Percentiles rank a stretch among this genome's conserved stretches.
Evolutionary conservation across 2,113 vertebrate species (phyloP).

Genomic region (Prolemur simus): DNA sequence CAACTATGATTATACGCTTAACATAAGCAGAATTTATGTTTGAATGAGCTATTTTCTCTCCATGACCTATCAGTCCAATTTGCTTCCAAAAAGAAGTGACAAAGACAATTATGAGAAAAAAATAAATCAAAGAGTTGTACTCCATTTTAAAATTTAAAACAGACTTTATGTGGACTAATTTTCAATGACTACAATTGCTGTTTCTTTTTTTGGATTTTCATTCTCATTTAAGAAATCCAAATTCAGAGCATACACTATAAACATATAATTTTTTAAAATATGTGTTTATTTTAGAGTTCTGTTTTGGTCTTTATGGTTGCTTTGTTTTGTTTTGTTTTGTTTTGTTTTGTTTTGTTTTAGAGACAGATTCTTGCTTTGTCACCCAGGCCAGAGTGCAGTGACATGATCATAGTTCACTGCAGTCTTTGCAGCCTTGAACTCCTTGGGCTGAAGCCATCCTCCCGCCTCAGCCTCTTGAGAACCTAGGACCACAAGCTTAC

Average conservation of each 20-base stretch:
- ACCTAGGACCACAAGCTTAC: too few species aligned
- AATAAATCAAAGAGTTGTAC: background rate
- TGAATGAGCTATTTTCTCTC: background rate
- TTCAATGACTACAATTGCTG: background rate
- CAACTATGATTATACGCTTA: background rate
- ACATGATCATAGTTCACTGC: too few species aligned
- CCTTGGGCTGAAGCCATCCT: too few species aligned
- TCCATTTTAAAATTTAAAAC: background rate
- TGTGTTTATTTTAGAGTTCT: background rate
- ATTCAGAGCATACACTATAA: background rate
- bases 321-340: too few species aligned
- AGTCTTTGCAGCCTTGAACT: too few species aligned
- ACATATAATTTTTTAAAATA: conserved; percentile 6
- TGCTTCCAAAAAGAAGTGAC: background rate
- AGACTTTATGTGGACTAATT: background rate
- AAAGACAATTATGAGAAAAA: background rate
- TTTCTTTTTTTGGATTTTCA: background rate
- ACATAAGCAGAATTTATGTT: background rate
- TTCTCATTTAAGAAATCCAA: background rate
- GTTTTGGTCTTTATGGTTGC: conserved; percentile 30
- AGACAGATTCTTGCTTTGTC: too few species aligned
- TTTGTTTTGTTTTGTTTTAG: too few species aligned
- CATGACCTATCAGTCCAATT: background rate
- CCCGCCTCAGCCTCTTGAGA: too few species aligned
- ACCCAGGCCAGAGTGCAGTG: too few species aligned